Base-by-base conservation (phyloP, 2,113 vertebrate genomes). In the crab-eating macaque (Macaca fascicularis) region DNA sequence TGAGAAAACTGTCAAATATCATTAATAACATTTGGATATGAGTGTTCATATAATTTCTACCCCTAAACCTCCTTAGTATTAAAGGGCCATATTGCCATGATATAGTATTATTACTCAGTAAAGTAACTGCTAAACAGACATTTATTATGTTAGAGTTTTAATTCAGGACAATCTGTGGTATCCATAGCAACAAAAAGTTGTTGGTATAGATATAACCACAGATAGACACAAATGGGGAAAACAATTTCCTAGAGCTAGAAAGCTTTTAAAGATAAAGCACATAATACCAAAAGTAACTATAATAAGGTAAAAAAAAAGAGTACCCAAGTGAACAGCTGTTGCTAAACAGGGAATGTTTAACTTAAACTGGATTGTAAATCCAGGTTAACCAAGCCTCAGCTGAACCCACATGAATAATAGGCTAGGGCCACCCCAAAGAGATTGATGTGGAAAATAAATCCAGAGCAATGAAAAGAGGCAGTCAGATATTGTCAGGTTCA, bases 61-160 rank as follows among this genome's bases (percentile, higher is more conserved):
- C 35, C 8, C 78, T 48, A 50, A 2, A 70, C 9, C 52, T 95
- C 82, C 30, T 96, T 67, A 83, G 27, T 48, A 79, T 72, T 87
- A 72, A 69, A 19, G 7, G 45, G 55, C 52, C 35, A 89, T 64
- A 89, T 0, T 86, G 45, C 45, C 83, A 86, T 57, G n/a, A 89
- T 69, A 79, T 0, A 90, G 25, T 52, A 83, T 9, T 76, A 48
- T 69, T 90, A 78, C n/a, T 59, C 75, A 89, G 78, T 0, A 86
- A 45, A 94, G 23, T 35, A 88, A 94, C 69, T 94, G 80, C 80
- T 90, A 59, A 83, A 50, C 8, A 91, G 59, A 78, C 19, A 94
- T 32, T 64, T 89, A 23, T 80, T 94, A 89, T 8, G 6, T 55
- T 94, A 81, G 25, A 79, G 64, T 84, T 81, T 57, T 32, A 96